Conservation (phyloP, 2,113 vertebrate species). For the Melospiza melodia region DNA sequence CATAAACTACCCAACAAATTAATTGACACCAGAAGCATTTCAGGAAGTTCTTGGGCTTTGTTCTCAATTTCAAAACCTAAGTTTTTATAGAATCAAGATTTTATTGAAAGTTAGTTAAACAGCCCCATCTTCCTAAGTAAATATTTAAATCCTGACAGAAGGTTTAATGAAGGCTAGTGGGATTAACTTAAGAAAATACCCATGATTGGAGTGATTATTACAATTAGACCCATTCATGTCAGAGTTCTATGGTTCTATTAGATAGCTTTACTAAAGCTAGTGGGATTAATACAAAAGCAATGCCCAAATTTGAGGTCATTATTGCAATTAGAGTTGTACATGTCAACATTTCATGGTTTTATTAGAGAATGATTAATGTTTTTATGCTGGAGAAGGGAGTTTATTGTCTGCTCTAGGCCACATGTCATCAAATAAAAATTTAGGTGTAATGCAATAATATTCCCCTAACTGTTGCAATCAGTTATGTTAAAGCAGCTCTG, state of each 20-base stretch:
- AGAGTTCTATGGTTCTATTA: background rate
- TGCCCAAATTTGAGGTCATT: slow-evolving; percentile 52
- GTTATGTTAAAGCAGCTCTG: slow-evolving; percentile 2
- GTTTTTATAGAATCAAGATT: background rate
- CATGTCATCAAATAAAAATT: slow-evolving; percentile 29
- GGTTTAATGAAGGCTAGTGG: slow-evolving; percentile 39
- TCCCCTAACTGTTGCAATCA: background rate
- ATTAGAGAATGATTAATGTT: slow-evolving; percentile 62
- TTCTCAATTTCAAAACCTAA: background rate
- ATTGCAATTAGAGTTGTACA: slow-evolving; percentile 65
- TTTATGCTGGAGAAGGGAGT: slow-evolving; percentile 30
- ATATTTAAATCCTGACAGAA: slow-evolving; percentile 36
- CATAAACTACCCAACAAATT: background rate
- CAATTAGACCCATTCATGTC: slow-evolving; percentile 34
- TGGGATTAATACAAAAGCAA: slow-evolving; percentile 47
- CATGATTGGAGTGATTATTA: slow-evolving; percentile 48
- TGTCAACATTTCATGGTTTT: slow-evolving; percentile 30
- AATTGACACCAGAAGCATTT: background rate
- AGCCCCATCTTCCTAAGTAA: slow-evolving; percentile 3
- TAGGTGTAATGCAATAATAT: background rate
- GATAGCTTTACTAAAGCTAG: background rate
- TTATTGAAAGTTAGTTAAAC: slow-evolving; percentile 45
- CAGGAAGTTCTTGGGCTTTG: background rate
- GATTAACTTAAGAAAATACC: slow-evolving; percentile 39
- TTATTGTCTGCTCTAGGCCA: slow-evolving; percentile 46